Conservation (phyloP, 2,113 vertebrate genomes). For the Egretta garzetta region DNA sequence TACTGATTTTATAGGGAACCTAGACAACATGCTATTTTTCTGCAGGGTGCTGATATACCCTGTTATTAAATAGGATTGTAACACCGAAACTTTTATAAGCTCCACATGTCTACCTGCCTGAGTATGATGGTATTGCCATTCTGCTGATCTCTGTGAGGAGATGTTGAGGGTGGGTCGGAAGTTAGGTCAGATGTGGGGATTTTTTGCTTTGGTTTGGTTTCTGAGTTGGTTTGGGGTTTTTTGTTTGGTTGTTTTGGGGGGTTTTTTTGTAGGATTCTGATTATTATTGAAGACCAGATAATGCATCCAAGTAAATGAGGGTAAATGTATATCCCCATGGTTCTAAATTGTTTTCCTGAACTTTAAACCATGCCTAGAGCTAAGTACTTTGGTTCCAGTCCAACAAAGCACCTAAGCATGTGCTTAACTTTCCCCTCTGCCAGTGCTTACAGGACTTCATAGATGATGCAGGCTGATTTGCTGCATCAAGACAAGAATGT, state of each 20-base stretch:
- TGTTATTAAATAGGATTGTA: neutral
- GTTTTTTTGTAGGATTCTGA: neutral
- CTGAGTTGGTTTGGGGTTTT: neutral
- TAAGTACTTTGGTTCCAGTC: neutral
- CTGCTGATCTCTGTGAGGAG: neutral
- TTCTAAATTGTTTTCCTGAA: neutral
- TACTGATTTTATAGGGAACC: neutral
- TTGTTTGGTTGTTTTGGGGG: neutral
- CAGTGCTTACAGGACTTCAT: neutral
- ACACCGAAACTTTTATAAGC: neutral
- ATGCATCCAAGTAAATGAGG: neutral
- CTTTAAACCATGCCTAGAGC: neutral
- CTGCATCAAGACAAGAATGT: neutral
- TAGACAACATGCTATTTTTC: neutral
- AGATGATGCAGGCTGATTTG: neutral
- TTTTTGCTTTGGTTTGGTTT: neutral
- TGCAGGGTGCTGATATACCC: neutral
- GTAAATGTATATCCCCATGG: neutral
- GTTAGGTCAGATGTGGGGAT: fast-evolving
- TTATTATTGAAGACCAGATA: neutral
- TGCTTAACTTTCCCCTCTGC: neutral
- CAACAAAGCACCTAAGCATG: neutral
- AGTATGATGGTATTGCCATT: neutral
- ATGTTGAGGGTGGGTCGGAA: neutral
- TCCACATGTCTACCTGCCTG: neutral